phyloP scores from a whole-genome alignment of 2,797 vertebrate genomes.

The Sebastes trivittatus region DNA sequence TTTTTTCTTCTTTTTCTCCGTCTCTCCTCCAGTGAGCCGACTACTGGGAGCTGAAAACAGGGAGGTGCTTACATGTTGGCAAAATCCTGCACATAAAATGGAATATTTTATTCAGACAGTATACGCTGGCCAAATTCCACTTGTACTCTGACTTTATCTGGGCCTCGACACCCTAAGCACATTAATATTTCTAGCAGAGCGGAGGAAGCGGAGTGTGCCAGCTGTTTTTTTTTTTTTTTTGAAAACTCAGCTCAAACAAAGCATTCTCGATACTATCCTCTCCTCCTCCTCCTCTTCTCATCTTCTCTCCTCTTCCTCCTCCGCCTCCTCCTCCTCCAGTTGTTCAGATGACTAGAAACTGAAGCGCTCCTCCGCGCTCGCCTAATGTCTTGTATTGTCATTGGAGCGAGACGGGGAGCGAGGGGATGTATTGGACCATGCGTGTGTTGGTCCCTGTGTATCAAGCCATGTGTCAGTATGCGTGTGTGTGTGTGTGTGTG shows the following conservation, averaged over 20 bases:
- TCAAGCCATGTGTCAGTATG: conserved; percentile 55
- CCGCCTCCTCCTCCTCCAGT: conserved; percentile 34
- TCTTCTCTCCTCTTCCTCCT: conserved; percentile 1
- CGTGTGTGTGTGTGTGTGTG: conserved; percentile 40
- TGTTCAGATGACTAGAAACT: conserved; percentile 62
- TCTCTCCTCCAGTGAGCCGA: not conserved
- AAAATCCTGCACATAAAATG: conserved; percentile 51
- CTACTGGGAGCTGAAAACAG: conserved; percentile 8
- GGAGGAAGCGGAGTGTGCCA: conserved; percentile 66
- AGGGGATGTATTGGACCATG: conserved; percentile 64
- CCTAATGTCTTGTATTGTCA: conserved; percentile 72
- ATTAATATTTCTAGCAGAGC: conserved; percentile 71
- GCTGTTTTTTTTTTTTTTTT: conserved; percentile 53
- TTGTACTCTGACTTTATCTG: conserved; percentile 69
- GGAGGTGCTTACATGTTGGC: conserved; percentile 49
- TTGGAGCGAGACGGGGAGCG: conserved; percentile 60
- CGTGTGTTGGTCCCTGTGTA: conserved; percentile 60
- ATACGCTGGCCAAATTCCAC: conserved; percentile 56
- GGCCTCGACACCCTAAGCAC: conserved; percentile 68
- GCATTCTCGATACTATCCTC: conserved; percentile 49
- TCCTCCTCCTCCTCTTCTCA: not conserved
- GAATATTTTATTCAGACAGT: conserved; percentile 70
- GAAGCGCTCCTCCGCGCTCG: conserved; percentile 54
- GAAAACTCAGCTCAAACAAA: conserved; percentile 66
- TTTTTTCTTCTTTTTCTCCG: not conserved